Base-by-base conservation (phyloP, 2,113 vertebrate species). In the Psittacula cyanocephala region DNA sequence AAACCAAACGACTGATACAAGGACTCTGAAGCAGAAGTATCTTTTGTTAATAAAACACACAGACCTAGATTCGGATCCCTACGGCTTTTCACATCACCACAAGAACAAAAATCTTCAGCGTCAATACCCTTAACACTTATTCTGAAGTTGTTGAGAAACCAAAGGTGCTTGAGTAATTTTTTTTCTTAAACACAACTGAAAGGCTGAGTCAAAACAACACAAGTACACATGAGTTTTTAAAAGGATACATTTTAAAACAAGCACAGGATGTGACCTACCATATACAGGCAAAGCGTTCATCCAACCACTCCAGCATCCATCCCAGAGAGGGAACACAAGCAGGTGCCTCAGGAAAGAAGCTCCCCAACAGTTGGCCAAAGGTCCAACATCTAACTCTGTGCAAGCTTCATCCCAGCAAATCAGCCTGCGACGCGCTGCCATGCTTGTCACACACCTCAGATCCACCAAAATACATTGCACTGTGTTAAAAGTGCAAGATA, bases 381-480 rank as follows among this genome's bases (percentile, higher is more conserved):
- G 0, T 20, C 75, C 55, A 28, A 7, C 50, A 1, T 47, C 37
- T 15, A 24, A 23, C 67, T 1, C 63, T 1, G 71, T 5, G 52
- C 27, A 3, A 19, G 28, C 5, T 29, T 27, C 89, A 84, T 19
- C 25, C 70, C 39, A 25, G 47, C 18, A 43, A 55, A 65, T 25
- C 46, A 49, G 31, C 17, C 65, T 18, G 55, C 23, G 43, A 52
- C 29, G 27, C 49, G 29, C 6, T 17, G 74, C 57, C 13, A 59
- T 59, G 33, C 57, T 59, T 59, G 33, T 24, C 13, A 59, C 57
- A 17, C 2, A 1, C 53, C 69, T 83, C 3, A 2, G 29, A 50
- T 10, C 11, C 10, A 33, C n/a, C 9, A 0, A 28, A 52, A 57
- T 29, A 57, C 0, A 0, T 0, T 28, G 27, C 9, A 3, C 4